Conservation (phyloP, 2,113 vertebrate species). For the Rhynchopsitta pachyrhyncha region DNA sequence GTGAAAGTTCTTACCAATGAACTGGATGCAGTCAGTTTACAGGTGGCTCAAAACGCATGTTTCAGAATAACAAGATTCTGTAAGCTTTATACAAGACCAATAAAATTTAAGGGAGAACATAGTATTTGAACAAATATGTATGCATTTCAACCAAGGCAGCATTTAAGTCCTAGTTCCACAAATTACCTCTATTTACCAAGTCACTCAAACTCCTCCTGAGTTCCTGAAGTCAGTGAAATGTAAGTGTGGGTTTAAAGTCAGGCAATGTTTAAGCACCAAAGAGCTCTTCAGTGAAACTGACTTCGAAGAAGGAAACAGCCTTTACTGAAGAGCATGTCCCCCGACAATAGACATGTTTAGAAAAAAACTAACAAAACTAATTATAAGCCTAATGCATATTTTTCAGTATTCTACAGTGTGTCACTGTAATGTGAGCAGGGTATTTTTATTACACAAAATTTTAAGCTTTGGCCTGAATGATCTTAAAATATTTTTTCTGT, state of each 20-base stretch:
- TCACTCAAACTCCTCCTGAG: neutral
- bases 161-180: neutral
- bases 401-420: neutral
- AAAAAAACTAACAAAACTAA: neutral
- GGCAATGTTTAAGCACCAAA: neutral
- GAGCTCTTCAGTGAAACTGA: neutral
- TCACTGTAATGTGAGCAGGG: neutral
- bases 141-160: neutral
- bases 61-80: neutral
- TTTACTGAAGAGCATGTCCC: neutral
- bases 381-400: neutral
- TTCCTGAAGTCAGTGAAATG: neutral
- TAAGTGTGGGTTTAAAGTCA: neutral
- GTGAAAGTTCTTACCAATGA: neutral
- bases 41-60: neutral
- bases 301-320: neutral
- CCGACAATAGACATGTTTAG: fast-evolving
- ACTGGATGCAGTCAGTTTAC: neutral
- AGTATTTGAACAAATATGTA: neutral
- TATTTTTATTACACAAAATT: neutral
- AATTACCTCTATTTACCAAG: neutral
- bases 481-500: neutral
- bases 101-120: neutral
- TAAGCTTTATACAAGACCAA: neutral
- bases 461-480: neutral